These are phyloP conservation scores for Sterrhoptilus dennistouni DNA, from an alignment of 2,113 vertebrate species.

Conservation along the genomic window DNA sequence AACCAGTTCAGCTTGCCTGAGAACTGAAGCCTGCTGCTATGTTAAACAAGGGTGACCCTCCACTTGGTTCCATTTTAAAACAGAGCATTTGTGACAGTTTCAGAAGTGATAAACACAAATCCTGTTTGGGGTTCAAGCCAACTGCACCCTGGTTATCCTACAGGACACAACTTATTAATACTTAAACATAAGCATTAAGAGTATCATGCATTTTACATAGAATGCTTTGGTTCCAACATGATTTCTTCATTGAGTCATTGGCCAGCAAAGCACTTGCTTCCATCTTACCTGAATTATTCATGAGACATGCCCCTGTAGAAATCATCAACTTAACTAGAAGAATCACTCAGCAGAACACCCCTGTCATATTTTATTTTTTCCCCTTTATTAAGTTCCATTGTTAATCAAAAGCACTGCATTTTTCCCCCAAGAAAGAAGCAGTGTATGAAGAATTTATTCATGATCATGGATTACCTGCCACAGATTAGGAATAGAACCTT, in stretches of 20 bases:
- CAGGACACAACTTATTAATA: constrained; percentile 67
- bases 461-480: background rate
- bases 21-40: background rate
- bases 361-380: constrained; percentile 53
- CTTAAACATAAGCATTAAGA: constrained; percentile 72
- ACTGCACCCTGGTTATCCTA: constrained; percentile 28
- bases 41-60: background rate
- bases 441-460: constrained; percentile 30
- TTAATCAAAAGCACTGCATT: constrained; percentile 26
- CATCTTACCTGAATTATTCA: constrained; percentile 67
- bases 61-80: constrained; percentile 28
- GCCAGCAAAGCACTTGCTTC: constrained; percentile 47
- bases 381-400: constrained; percentile 24
- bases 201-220: constrained; percentile 76
- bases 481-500: background rate
- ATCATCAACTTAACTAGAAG: constrained; percentile 60
- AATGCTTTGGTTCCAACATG: constrained; percentile 54
- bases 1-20: background rate
- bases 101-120: constrained; percentile 35
- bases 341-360: constrained; percentile 48
- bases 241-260: constrained; percentile 61
- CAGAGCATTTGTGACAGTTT: constrained; percentile 39
- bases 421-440: constrained; percentile 5
- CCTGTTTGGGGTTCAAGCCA: constrained; percentile 6
- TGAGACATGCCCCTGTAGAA: constrained; percentile 43